These are phyloP conservation scores for Stictonetta naevosa DNA, from an alignment of 2,113 vertebrate genomes.

Conservation along the genomic window DNA sequence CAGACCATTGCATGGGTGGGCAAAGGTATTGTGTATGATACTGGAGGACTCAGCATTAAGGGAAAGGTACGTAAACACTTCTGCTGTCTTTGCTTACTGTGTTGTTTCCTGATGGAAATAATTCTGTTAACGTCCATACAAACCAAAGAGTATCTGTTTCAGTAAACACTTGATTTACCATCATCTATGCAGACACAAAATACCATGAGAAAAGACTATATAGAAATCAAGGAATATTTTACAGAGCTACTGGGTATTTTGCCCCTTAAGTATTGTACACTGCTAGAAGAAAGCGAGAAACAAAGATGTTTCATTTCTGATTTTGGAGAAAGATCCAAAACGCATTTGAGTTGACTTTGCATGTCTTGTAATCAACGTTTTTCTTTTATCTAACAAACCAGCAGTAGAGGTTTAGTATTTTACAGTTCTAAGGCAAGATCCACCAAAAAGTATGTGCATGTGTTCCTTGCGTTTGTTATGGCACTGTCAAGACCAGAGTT, in stretches of 20 bases:
- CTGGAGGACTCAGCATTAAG: conserved; percentile 98
- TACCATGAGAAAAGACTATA: background rate
- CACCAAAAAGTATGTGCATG: background rate
- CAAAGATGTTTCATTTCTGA: background rate
- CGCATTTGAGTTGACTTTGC: background rate
- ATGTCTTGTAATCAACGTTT: background rate
- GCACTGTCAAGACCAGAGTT: background rate
- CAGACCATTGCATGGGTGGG: conserved; percentile 99
- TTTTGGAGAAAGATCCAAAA: background rate
- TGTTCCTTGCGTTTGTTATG: background rate
- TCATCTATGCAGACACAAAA: background rate
- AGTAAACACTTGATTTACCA: background rate
- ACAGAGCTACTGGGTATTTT: background rate
- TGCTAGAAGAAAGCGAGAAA: background rate
- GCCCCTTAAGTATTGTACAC: background rate
- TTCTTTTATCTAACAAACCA: background rate
- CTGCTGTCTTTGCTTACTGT: background rate
- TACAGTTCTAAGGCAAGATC: background rate
- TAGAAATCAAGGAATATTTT: background rate
- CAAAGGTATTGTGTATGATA: conserved; percentile 98
- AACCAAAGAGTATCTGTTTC: background rate
- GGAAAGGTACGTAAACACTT: conserved; percentile 84
- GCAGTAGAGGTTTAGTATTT: background rate
- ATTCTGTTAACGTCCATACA: background rate
- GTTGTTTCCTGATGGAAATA: background rate